Percentiles rank a stretch among this genome's conserved stretches.
Evolutionary conservation across 2,888 invertebrate species (phyloP).

Genomic region (Apotomis turbidana): DNA sequence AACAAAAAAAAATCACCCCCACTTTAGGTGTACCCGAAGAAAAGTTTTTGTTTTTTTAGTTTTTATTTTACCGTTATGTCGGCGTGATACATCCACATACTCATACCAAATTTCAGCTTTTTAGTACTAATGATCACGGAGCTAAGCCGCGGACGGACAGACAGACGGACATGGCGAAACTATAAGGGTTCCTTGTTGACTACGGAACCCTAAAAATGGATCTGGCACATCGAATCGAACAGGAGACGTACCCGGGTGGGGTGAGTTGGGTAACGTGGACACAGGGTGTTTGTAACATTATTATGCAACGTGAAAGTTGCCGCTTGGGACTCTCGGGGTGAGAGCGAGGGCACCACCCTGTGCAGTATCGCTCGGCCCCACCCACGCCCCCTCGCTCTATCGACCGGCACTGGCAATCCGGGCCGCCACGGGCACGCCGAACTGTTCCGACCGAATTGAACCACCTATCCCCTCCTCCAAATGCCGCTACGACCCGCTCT

Average conservation of each 20-base stretch:
- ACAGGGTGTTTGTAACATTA: slow-evolving; percentile 62
- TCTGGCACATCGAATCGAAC: slow-evolving; percentile 35
- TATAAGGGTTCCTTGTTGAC: no score
- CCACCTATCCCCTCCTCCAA: slow-evolving; percentile 54
- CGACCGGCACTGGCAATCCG: slow-evolving; percentile 79
- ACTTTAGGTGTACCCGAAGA: no score
- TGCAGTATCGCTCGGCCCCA: slow-evolving; percentile 69
- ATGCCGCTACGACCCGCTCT: slow-evolving; percentile 51
- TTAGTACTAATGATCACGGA: no score
- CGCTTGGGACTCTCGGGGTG: slow-evolving; percentile 65
- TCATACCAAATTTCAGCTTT: no score
- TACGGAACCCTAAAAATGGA: slow-evolving; percentile 17
- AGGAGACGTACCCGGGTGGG: slow-evolving; percentile 40
- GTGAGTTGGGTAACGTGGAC: slow-evolving; percentile 48
- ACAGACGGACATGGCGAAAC: no score
- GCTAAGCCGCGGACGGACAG: no score
- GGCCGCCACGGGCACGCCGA: slow-evolving; percentile 62
- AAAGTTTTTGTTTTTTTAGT: no score
- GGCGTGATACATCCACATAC: no score
- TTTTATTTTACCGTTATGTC: no score
- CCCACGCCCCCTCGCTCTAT: slow-evolving; percentile 76
- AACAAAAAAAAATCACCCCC: no score
- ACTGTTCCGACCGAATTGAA: slow-evolving; percentile 63
- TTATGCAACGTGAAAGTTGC: slow-evolving; percentile 71
- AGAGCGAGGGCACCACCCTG: slow-evolving; percentile 79